Evolutionary conservation across 1,140 invertebrate species (phyloP), one percentile per base, ranked within the genome.

Genomic region (Listronotus bonariensis): DNA sequence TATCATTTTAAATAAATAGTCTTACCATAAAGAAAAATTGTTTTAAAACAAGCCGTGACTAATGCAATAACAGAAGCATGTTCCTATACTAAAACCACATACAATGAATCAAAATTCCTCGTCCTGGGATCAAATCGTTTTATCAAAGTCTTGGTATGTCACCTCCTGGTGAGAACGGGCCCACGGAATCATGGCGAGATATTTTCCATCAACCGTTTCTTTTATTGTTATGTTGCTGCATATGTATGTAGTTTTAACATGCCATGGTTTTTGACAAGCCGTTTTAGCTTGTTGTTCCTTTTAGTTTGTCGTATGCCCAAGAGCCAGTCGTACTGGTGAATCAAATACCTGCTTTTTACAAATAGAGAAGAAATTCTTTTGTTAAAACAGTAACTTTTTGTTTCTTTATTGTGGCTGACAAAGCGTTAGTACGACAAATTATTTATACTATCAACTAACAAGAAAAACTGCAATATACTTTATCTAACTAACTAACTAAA

Each of bases 81-180:
- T 70, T 68, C 67, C 68, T 67, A 68, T 71, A 68, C 65, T 66
- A 46, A 67, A 67, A 68, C 58, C 57, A 60, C 55, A 68, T 63
- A 56, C 58, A 68, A 71, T 73, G 71, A 71, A 73, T 73, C 69
- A 73, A 71, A 73, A 71, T 74, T 71, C 69, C 72, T 20, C 53
- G 67, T 63, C 65, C 71, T 68, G 65, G 72, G 73, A 76, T 76
- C 73, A 72, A 74, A 76, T 65, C 74, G 68, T 72, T 76, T 76
- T 74, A 76, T 76, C 74, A 76, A 75, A 67, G 74, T 75, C 74
- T 43, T 58, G 42, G 62, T 76, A 72, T 72, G 73, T 76, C 73
- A 74, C 68, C 73, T 75, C 74, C 74, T 68, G 74, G 73, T 68
- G 74, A 69, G 74, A 68, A 60, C 55, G 58, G 68, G 59, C 64